A percentile compares a stretch with the other conserved stretches of the same genome.
Conservation (phyloP, 92 coral and sea anemone species). For the Phenganax subtilis region DNA sequence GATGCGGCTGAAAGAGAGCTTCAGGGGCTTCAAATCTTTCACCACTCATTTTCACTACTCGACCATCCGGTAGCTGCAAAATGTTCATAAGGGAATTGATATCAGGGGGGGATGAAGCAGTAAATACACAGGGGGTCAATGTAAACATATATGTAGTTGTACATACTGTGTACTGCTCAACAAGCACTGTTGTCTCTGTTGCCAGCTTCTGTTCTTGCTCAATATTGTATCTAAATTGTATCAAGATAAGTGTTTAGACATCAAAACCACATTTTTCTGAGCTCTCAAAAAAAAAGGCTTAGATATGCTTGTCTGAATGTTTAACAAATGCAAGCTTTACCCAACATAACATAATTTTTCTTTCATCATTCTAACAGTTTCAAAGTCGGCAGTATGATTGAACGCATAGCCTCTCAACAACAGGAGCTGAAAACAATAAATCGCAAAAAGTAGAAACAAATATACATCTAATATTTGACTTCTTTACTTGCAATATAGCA, state of each 20-base stretch:
- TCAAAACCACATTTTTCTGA: background rate
- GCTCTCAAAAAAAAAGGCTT: background rate
- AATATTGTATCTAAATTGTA: constrained; percentile 69
- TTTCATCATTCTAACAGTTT: constrained; percentile 97
- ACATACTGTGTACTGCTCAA: constrained; percentile 82
- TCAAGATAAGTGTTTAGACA: background rate
- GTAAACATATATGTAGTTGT: background rate
- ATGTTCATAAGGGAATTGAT: background rate
- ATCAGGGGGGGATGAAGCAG: background rate
- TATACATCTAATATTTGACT: background rate
- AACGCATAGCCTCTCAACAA: constrained; percentile 95
- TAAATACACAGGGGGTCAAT: background rate
- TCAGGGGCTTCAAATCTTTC: constrained; percentile 98
- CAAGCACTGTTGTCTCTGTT: constrained; percentile 89
- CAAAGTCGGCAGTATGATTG: constrained; percentile 99
- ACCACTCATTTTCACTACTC: constrained; percentile 92
- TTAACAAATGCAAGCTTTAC: constrained; percentile 50
- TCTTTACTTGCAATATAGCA: background rate
- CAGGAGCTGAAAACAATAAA: constrained; percentile 54
- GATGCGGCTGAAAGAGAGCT: constrained; percentile 95
- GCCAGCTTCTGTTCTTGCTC: constrained; percentile 99
- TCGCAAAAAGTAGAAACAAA: background rate
- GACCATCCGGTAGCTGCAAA: constrained; percentile 88
- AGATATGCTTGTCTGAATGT: no score
- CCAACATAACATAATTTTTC: constrained; percentile 97